Conservation (phyloP, 2,113 vertebrate species). For the Cyanistes caeruleus region DNA sequence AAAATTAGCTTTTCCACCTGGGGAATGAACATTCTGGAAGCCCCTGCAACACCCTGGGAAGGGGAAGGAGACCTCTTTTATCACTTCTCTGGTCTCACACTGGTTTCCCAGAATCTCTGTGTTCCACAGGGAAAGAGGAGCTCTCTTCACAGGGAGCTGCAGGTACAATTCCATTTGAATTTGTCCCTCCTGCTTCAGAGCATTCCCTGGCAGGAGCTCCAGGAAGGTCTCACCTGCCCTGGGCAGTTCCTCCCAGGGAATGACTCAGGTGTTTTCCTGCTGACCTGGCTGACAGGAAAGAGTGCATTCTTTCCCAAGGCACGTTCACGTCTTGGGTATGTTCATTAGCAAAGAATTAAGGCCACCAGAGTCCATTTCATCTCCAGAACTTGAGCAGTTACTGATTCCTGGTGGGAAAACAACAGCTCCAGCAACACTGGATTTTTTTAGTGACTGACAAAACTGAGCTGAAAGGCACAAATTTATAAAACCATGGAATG, state of each 20-base stretch:
- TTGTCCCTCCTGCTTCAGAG: not conserved
- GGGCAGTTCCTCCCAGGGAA: not conserved
- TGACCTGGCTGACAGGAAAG: not conserved
- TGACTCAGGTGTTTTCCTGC: not conserved
- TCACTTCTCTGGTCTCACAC: not conserved
- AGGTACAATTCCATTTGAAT: not conserved
- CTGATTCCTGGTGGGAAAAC: not conserved
- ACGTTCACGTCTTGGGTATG: not conserved
- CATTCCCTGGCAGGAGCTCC: not conserved
- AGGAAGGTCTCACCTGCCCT: not conserved
- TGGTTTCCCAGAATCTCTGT: not conserved
- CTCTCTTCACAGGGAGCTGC: not conserved
- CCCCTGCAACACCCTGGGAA: not conserved
- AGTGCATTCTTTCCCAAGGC: not conserved
- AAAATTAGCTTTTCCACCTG: not conserved
- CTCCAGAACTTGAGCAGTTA: not conserved
- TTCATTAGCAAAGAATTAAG: not conserved
- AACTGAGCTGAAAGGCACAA: not conserved
- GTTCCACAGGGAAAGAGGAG: not conserved
- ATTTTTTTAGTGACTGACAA: not conserved
- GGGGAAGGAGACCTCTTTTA: not conserved
- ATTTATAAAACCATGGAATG: not conserved
- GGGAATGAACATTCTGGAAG: not conserved
- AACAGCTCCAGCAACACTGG: not conserved
- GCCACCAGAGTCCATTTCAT: not conserved